A percentile compares a stretch with the other conserved stretches of the same genome.
phyloP scores from a whole-genome alignment of 2,797 vertebrate genomes.

The Gypaetus barbatus region DNA sequence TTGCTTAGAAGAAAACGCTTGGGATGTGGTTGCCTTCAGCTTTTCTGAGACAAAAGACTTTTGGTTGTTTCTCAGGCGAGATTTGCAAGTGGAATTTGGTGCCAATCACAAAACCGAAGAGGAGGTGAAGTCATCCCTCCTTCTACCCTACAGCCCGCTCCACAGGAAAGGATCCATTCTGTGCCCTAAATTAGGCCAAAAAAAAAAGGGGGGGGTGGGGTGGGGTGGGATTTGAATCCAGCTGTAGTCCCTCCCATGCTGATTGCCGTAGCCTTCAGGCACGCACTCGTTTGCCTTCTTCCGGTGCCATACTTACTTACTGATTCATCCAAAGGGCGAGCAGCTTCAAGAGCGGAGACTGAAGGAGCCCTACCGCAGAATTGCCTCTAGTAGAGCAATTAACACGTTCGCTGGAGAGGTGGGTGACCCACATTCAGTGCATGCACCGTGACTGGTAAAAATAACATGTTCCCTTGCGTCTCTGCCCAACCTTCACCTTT shows the following conservation, averaged over 20 bases:
- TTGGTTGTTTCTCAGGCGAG: background rate
- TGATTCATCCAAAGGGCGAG: background rate
- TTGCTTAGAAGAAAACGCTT: background rate
- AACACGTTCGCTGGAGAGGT: background rate
- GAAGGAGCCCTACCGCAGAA: background rate
- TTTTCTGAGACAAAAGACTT: background rate
- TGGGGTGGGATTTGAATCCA: background rate
- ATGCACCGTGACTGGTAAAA: background rate
- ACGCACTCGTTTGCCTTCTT: background rate
- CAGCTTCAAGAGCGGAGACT: background rate
- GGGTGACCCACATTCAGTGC: background rate
- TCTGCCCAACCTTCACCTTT: background rate
- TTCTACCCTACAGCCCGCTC: background rate
- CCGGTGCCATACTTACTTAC: background rate
- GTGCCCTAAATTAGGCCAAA: background rate
- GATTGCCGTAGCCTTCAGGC: background rate
- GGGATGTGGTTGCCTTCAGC: background rate
- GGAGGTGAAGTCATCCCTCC: background rate
- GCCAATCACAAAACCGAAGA: background rate
- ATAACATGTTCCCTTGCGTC: accelerated
- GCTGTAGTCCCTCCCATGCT: background rate
- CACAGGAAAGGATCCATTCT: background rate
- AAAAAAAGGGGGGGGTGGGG: too few relatives aligned
- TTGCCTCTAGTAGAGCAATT: background rate
- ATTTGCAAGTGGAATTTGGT: background rate